phyloP scores from a whole-genome alignment of 2,888 invertebrate species.

The Stictocephala bisonia region DNA sequence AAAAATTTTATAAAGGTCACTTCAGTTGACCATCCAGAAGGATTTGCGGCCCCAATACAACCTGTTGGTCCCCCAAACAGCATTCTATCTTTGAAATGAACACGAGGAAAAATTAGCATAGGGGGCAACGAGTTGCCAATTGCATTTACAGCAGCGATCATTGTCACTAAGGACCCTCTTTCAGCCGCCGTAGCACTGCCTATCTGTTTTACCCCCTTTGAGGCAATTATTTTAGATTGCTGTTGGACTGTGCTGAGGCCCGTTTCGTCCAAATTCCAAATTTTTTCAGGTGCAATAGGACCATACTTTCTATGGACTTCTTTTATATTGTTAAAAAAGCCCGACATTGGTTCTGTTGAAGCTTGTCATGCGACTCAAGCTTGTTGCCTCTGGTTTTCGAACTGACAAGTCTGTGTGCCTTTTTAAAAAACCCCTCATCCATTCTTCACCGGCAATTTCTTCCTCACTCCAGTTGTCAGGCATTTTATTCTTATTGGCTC shows the following conservation, averaged over 20 bases:
- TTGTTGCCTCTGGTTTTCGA: not conserved
- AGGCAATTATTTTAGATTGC: not conserved
- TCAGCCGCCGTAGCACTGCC: conserved; percentile 62
- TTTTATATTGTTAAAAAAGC: too few species aligned
- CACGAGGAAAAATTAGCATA: conserved; percentile 62
- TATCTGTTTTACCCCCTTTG: conserved; percentile 53
- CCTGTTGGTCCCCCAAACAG: conserved; percentile 62
- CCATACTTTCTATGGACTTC: too few species aligned
- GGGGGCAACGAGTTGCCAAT: conserved; percentile 60
- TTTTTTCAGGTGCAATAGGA: too few species aligned
- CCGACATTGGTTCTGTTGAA: not conserved
- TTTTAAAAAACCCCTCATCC: conserved; percentile 50
- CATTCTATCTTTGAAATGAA: conserved; percentile 60
- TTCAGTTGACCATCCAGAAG: conserved; percentile 63
- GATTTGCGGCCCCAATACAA: conserved; percentile 61
- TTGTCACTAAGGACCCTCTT: conserved; percentile 61
- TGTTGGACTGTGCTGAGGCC: not conserved
- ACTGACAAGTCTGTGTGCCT: conserved; percentile 33
- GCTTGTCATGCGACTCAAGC: not conserved
- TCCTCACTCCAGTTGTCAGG: conserved; percentile 44
- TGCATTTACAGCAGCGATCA: conserved; percentile 60
- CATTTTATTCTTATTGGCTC: not conserved
- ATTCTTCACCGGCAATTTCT: conserved; percentile 46
- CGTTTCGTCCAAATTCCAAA: not conserved
- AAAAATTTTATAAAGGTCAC: conserved; percentile 62